These are phyloP conservation scores for Hippocampus comes DNA, from an alignment of 2,113 vertebrate species.

Conservation along the genomic window DNA sequence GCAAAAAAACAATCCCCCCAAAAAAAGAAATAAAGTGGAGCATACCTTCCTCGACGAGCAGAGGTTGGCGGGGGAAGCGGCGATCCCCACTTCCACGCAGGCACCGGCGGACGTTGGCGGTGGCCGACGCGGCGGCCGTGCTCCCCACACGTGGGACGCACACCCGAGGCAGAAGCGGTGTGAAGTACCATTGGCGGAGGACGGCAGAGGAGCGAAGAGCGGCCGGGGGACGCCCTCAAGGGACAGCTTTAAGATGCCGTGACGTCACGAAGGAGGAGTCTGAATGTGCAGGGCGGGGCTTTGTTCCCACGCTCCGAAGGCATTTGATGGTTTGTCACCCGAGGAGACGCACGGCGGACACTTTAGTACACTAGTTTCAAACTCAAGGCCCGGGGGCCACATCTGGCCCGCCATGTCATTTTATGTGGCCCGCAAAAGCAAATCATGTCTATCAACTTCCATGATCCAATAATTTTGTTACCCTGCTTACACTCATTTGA, in stretches of 20 bases:
- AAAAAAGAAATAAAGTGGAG: neutral
- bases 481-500: too few species aligned
- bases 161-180: conserved; percentile 19
- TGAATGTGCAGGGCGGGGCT: neutral
- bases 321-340: neutral
- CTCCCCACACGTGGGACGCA: conserved; percentile 43
- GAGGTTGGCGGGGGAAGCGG: conserved; percentile 17
- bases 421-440: too few species aligned
- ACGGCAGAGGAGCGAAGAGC: neutral
- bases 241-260: neutral
- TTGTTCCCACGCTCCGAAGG: neutral
- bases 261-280: neutral
- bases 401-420: too few species aligned
- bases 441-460: too few species aligned
- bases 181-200: conserved; percentile 2
- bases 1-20: too few species aligned
- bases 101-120: neutral
- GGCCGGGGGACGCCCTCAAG: neutral
- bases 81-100: conserved; percentile 8
- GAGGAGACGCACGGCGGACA: neutral
- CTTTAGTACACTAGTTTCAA: neutral
- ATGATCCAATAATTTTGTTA: too few species aligned
- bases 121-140: conserved; percentile 35
- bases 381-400: too few species aligned
- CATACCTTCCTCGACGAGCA: conserved; percentile 47